phyloP scores from a whole-genome alignment of 2,113 vertebrate genomes.

The Caloenas nicobarica region DNA sequence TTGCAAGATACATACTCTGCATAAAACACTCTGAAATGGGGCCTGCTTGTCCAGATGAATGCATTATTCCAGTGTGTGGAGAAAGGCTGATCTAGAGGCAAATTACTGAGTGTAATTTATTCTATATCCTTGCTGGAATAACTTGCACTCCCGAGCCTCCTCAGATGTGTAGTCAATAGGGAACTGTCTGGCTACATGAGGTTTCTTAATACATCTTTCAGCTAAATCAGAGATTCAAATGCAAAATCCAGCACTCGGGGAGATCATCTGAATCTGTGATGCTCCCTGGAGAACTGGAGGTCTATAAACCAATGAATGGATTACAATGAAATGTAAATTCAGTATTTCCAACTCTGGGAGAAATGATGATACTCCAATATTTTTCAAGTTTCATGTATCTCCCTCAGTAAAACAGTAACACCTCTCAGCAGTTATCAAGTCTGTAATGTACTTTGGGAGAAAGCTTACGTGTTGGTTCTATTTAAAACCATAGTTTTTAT shows the following conservation, averaged over 20 bases:
- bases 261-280: conserved; percentile 47
- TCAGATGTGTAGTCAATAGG: conserved; percentile 54
- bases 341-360: conserved; percentile 25
- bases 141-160: conserved; percentile 43
- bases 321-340: conserved; percentile 43
- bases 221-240: conserved; percentile 68
- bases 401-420: neutral
- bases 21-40: conserved; percentile 42
- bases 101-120: conserved; percentile 47
- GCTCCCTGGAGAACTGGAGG: conserved; percentile 45
- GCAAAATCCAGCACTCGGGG: conserved; percentile 52
- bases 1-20: conserved; percentile 11
- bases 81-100: conserved; percentile 55
- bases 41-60: conserved; percentile 50
- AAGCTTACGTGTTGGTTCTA: neutral
- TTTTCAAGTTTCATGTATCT: neutral
- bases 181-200: conserved; percentile 54
- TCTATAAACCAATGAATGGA: conserved; percentile 67
- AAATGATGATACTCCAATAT: conserved; percentile 15
- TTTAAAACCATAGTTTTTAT: neutral
- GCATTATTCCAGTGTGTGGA: conserved; percentile 42
- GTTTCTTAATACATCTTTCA: conserved; percentile 58
- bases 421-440: neutral
- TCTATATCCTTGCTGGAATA: conserved; percentile 55
- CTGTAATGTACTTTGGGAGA: neutral